Conservation (phyloP, 1,140 invertebrate species). For the Monochamus saltuarius region DNA sequence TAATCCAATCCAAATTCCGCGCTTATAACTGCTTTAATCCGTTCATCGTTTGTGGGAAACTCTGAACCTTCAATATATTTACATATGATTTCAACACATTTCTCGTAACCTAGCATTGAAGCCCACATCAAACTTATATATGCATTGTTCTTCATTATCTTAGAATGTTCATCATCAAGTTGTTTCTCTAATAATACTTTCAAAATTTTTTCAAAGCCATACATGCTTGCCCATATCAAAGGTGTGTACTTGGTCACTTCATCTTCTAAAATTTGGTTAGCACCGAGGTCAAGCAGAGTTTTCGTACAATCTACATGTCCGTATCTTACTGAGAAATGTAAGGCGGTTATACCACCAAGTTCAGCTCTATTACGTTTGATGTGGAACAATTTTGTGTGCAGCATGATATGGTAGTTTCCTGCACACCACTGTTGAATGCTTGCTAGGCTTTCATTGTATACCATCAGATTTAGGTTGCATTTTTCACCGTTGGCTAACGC, state of each 20-base stretch:
- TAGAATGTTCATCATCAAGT: background rate
- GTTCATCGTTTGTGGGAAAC: background rate
- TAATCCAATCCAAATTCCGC: background rate
- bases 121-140: constrained; percentile 3
- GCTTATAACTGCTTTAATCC: background rate
- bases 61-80: background rate
- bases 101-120: constrained; percentile 1
- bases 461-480: background rate
- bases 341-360: background rate
- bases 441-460: background rate
- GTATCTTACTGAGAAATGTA: constrained; percentile 3
- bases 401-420: background rate
- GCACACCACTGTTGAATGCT: background rate
- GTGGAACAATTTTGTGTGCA: background rate
- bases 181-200: background rate
- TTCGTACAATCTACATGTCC: constrained; percentile 1
- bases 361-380: background rate
- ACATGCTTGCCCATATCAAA: constrained; percentile 1
- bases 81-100: background rate
- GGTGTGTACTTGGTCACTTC: background rate
- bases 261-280: background rate
- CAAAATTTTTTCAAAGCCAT: background rate
- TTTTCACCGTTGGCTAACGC: background rate
- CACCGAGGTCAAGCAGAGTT: background rate
- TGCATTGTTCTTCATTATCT: background rate